Evolutionary conservation across 2,797 vertebrate species (phyloP).

Genomic region (Sebastes diaconus): DNA sequence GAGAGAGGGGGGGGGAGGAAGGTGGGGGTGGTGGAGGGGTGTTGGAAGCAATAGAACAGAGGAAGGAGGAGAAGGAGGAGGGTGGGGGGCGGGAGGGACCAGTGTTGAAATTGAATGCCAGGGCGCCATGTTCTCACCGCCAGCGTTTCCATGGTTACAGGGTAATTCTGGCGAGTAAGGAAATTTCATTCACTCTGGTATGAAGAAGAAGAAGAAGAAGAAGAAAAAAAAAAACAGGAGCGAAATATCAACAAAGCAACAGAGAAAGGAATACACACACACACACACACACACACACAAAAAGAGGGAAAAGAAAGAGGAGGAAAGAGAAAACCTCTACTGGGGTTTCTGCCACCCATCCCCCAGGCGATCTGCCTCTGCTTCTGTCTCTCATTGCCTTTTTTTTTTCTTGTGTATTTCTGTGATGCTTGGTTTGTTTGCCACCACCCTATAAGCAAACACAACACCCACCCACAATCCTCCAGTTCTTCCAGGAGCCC

Average conservation of each 20-base stretch:
- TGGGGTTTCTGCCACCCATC: conserved; percentile 65
- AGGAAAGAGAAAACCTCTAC: conserved; percentile 48
- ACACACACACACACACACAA: background rate
- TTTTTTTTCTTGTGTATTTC: conserved; percentile 60
- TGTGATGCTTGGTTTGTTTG: conserved; percentile 77
- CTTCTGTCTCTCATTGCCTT: conserved; percentile 55
- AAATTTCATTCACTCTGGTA: conserved; percentile 85
- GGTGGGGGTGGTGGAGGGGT: conserved; percentile 19
- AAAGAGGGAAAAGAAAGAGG: conserved; percentile 4
- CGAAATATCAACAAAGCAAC: conserved; percentile 78
- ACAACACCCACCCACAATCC: conserved; percentile 76
- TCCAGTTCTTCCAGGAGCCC: conserved; percentile 71
- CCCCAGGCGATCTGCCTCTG: conserved; percentile 66
- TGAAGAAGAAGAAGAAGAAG: conserved; percentile 65
- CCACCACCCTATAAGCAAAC: conserved; percentile 77
- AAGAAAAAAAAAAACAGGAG: conserved; percentile 43
- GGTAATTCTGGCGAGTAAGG: conserved; percentile 86
- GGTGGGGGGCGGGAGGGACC: conserved; percentile 66
- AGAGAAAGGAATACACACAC: conserved; percentile 18
- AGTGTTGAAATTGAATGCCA: conserved; percentile 82
- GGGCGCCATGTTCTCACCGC: conserved; percentile 84
- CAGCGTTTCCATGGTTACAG: conserved; percentile 86
- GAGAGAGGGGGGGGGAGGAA: background rate
- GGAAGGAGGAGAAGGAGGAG: conserved; percentile 66
- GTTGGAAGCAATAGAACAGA: conserved; percentile 70